These are phyloP conservation scores for Agrotis puta DNA, from an alignment of 2,888 invertebrate species.

Conservation along the genomic window DNA sequence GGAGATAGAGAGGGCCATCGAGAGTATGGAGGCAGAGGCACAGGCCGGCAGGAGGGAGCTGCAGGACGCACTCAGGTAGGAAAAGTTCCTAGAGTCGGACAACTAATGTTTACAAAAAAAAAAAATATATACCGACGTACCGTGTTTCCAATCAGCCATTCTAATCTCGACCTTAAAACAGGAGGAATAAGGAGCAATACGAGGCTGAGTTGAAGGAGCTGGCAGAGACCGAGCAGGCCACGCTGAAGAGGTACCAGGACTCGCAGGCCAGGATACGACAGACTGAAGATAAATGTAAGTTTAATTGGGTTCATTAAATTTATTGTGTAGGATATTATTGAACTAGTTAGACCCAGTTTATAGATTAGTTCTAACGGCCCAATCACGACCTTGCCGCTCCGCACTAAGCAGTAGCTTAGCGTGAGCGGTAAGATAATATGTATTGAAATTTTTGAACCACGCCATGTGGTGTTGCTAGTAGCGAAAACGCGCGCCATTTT, in stretches of 20 bases:
- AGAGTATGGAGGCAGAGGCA: slow-evolving; percentile 93
- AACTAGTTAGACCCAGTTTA: background rate
- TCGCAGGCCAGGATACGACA: slow-evolving; percentile 92
- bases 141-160: too few relatives aligned
- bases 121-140: too few relatives aligned
- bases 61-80: slow-evolving; percentile 91
- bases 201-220: slow-evolving; percentile 93
- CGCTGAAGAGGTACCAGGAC: slow-evolving; percentile 93
- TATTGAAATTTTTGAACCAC: too few relatives aligned
- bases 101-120: too few relatives aligned
- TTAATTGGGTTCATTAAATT: too few relatives aligned
- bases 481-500: too few relatives aligned
- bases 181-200: slow-evolving; percentile 94
- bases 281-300: slow-evolving; percentile 91
- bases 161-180: slow-evolving; percentile 70
- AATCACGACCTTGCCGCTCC: too few relatives aligned
- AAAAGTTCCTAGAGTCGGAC: too few relatives aligned
- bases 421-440: too few relatives aligned
- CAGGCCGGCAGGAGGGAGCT: slow-evolving; percentile 91
- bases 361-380: too few relatives aligned
- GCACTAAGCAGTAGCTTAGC: too few relatives aligned
- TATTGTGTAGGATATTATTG: background rate
- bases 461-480: too few relatives aligned
- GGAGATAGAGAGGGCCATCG: slow-evolving; percentile 94
- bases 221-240: slow-evolving; percentile 92